Percentiles rank a stretch among this genome's conserved stretches.
Evolutionary conservation across 2,888 invertebrate genomes (phyloP).

Genomic region (Epinotia nisella): DNA sequence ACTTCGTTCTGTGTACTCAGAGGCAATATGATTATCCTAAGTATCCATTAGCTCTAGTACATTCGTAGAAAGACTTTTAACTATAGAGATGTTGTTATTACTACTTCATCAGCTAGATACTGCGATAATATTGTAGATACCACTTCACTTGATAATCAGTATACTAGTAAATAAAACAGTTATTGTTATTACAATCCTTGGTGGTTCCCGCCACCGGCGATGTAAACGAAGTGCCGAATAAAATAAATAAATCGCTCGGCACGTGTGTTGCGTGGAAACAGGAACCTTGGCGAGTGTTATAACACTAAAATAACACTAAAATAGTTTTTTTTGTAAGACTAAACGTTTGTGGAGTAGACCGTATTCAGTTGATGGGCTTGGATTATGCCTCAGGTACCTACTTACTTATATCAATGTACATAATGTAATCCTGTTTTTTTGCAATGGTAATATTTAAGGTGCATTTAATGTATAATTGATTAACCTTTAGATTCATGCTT

Average conservation of each 20-base stretch:
- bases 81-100: slow-evolving; percentile 14
- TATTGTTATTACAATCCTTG: slow-evolving; percentile 43
- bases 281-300: slow-evolving; percentile 60
- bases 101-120: not conserved
- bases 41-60: not conserved
- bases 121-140: slow-evolving; percentile 1
- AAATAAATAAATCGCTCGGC: slow-evolving; percentile 73
- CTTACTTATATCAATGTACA: not conserved
- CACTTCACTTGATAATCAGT: slow-evolving; percentile 16
- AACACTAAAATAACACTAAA: slow-evolving; percentile 23
- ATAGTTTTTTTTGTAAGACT: slow-evolving; percentile 26
- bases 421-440: not conserved
- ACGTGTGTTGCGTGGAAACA: slow-evolving; percentile 60
- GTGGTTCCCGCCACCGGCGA: slow-evolving; percentile 60
- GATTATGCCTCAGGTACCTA: slow-evolving; percentile 20
- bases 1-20: too few relatives aligned
- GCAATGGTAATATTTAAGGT: not conserved
- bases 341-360: not conserved
- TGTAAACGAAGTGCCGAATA: slow-evolving; percentile 68
- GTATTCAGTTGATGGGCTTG: slow-evolving; percentile 10
- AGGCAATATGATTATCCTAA: too few relatives aligned
- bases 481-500: not conserved
- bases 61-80: not conserved
- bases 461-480: not conserved
- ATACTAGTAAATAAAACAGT: slow-evolving; percentile 35